These are phyloP conservation scores for Jaculus jaculus DNA, from an alignment of 2,113 vertebrate species.

Conservation along the genomic window DNA sequence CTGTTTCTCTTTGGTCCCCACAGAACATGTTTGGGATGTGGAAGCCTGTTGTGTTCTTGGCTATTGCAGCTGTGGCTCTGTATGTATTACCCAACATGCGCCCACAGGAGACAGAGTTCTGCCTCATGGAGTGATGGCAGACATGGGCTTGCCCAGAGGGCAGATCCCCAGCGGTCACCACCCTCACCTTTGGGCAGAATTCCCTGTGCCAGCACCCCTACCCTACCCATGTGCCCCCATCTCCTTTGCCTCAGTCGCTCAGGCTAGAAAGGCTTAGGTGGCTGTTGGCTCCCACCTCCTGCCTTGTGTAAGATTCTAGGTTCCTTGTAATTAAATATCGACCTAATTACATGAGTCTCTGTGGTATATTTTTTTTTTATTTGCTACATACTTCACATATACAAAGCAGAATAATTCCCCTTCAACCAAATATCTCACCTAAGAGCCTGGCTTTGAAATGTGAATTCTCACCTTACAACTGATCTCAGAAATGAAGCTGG, in stretches of 20 bases:
- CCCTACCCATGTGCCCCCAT: background rate
- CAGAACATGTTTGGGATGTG: slow-evolving; percentile 81
- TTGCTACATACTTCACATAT: slow-evolving; percentile 34
- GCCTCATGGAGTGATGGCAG: slow-evolving; percentile 73
- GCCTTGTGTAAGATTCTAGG: slow-evolving; percentile 70
- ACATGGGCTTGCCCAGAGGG: slow-evolving; percentile 50
- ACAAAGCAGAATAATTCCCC: background rate
- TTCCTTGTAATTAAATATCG: slow-evolving; percentile 79
- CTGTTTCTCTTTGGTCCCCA: slow-evolving; percentile 70
- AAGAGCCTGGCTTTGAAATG: background rate
- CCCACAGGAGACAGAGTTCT: slow-evolving; percentile 71
- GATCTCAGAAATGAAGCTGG: background rate
- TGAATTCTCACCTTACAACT: background rate
- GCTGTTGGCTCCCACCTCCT: slow-evolving; percentile 49
- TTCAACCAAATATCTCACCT: background rate
- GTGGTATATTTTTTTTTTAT: slow-evolving; percentile 48
- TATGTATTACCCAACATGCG: slow-evolving; percentile 79
- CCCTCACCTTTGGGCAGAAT: slow-evolving; percentile 66
- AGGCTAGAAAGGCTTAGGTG: slow-evolving; percentile 57
- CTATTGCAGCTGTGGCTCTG: slow-evolving; percentile 79
- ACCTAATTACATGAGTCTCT: slow-evolving; percentile 41
- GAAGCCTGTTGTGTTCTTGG: slow-evolving; percentile 80
- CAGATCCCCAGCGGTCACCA: slow-evolving; percentile 26
- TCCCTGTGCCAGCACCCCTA: slow-evolving; percentile 57
- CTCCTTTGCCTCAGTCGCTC: slow-evolving; percentile 56